Evolutionary conservation across 23 tunicate genomes (phyloP), one percentile per base, ranked within the genome.

Genomic region (Halocynthia roretzi): DNA sequence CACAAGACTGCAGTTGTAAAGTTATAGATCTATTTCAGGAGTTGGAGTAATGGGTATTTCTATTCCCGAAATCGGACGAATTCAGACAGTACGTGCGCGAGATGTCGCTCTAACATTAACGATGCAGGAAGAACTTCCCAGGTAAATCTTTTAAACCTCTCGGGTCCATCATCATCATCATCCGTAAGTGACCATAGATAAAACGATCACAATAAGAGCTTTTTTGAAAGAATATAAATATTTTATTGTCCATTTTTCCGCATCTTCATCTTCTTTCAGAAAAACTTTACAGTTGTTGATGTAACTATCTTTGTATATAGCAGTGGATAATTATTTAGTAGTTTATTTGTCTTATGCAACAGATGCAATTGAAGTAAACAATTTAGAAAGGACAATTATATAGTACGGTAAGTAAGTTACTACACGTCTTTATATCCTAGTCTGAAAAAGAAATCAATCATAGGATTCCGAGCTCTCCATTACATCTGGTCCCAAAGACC

Each of bases 381-480:
- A 31, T 31, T 31, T 31, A 31, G 44, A 31, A 31, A 31, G 44
- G 44, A 1, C 4, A 31, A 31, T 0, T 31, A 31, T 31, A 1
- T 31, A 31, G 44, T 31, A 31, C 44, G 44, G 44, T 31, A 0
- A 31, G 44, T 31, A 31, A 31, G 44, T 31, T 31, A 31, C 44
- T 31, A 31, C 44, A 31, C 44, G 44, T 58, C 17, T 58, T 14
- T 14, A 0, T 71, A 4, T 71, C 50, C 10, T 6, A 87, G 94
- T 22, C 17, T 71, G 20, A 88, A 83, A 54, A 79, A 78, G 54
- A 75, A 77, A 18, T 77, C 87, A 8, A 72, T 61, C 73, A 56
- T 72, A 7, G 78, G 87, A 44, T 88, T 77, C 50, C 83, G 66
- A 18, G 12, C 95, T 0, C 65, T 88, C n/a, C 87, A 88, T 74